Conservation (phyloP, 2,113 vertebrate genomes). For the Isichthys henryi region DNA sequence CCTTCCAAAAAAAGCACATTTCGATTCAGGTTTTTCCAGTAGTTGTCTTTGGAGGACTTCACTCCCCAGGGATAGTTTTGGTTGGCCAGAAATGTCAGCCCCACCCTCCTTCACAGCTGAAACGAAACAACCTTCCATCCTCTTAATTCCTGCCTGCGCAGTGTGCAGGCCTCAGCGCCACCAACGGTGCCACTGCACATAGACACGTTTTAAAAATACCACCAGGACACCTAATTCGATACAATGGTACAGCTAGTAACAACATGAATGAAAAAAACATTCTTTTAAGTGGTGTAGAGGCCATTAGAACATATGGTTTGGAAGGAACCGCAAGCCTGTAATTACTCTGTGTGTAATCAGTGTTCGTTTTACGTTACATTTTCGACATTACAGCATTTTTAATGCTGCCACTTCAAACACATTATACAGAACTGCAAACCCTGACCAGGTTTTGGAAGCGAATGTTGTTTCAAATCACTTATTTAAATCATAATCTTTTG, state of each 20-base stretch:
- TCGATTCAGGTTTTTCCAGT: constrained; percentile 44
- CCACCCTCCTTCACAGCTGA: constrained; percentile 56
- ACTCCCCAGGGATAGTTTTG: constrained; percentile 60
- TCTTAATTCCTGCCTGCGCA: constrained; percentile 47
- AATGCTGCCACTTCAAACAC: background rate
- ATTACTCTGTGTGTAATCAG: constrained; percentile 39
- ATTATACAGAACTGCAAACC: background rate
- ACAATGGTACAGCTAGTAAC: constrained; percentile 43
- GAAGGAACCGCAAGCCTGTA: constrained; percentile 38
- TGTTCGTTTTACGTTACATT: constrained; percentile 43
- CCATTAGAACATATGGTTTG: constrained; percentile 38
- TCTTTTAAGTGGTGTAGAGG: constrained; percentile 52
- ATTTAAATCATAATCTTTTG: background rate
- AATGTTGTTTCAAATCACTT: background rate
- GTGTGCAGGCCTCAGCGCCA: constrained; percentile 40
- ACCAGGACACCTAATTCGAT: constrained; percentile 53
- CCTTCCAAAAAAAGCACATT: constrained; percentile 20
- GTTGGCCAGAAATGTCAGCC: constrained; percentile 55
- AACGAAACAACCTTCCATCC: constrained; percentile 51
- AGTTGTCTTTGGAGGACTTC: constrained; percentile 62
- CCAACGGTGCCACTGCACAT: constrained; percentile 53
- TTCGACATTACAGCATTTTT: constrained; percentile 12
- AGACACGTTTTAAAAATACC: constrained; percentile 57
- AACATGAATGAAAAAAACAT: constrained; percentile 45
- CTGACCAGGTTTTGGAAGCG: background rate